Base-by-base conservation (phyloP, 1,140 invertebrate species). In the Cyclargus thomasi region DNA sequence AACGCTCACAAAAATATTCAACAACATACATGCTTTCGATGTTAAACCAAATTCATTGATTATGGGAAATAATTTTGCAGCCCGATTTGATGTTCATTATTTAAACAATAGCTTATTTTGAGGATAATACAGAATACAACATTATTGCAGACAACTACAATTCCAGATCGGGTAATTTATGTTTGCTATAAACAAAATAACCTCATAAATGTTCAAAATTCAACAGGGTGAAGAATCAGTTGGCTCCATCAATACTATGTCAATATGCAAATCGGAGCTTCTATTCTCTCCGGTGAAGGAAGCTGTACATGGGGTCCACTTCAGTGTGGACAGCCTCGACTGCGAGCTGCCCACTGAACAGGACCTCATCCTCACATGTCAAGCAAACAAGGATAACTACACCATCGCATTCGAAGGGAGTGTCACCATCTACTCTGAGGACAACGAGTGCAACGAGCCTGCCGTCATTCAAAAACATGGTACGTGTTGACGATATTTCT, bases 361-460 rank as follows among this genome's bases (percentile, higher is more conserved):
- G 71, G 96, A 97, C 78, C 95, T 97, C 81, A 94, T 98, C 77
- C 92, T 97, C 39, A 98, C 97, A 64, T 96, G 96, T 83, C 95
- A 96, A 82, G 95, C 96, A 14, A 97, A 98, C 80, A 97, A 97
- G 91, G 95, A 97, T 82, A 98, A 97, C 90, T 98, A 98, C 83
- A 98, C 97, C 64, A 97, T 98, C 78, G 97, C 97, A 63, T 98
- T 98, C 79, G 96, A 98, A 91, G 96, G 96, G 74, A 97, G 96
- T 77, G 92, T 95, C 70, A 94, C 95, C 47, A 95, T 95, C 92
- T 96, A 95, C 82, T 96, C 95, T 10, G 96, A 96, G 88, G 95
- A 96, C 78, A 97, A 95, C 72, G 90, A 91, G 78, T 88, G 87
- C 73, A 76, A 73, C 69, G 88, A 90, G 79, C 73, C 76, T 55